Evolutionary conservation across 2,113 vertebrate genomes (phyloP).

Genomic region (Dipodomys stephensi): DNA sequence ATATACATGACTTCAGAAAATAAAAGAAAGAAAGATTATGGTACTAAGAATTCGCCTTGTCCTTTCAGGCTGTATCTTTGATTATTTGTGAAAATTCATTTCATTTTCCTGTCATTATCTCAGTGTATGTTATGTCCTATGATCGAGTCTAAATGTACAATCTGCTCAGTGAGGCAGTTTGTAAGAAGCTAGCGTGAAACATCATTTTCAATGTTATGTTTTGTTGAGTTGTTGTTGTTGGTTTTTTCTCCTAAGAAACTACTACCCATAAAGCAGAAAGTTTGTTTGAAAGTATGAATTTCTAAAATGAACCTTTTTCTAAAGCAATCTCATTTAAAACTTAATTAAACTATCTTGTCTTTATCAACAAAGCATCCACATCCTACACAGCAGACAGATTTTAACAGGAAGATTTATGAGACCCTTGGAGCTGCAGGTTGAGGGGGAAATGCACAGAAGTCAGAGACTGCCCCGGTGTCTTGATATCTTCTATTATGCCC

Average conservation of each 20-base stretch:
- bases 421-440: neutral
- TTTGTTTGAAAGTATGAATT: slow-evolving; percentile 73
- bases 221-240: slow-evolving; percentile 59
- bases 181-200: slow-evolving; percentile 77
- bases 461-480: neutral
- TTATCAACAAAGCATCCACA: slow-evolving; percentile 39
- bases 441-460: neutral
- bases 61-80: slow-evolving; percentile 84
- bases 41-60: slow-evolving; percentile 80
- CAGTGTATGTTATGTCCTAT: slow-evolving; percentile 64
- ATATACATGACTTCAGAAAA: slow-evolving; percentile 85
- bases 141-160: slow-evolving; percentile 58
- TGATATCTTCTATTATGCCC: too few species aligned
- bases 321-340: slow-evolving; percentile 33
- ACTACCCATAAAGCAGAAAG: slow-evolving; percentile 77
- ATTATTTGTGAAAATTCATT: slow-evolving; percentile 83
- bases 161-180: slow-evolving; percentile 80
- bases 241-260: slow-evolving; percentile 35
- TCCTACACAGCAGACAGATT: neutral
- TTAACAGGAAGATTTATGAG: slow-evolving; percentile 36
- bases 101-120: slow-evolving; percentile 82
- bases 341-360: slow-evolving; percentile 55
- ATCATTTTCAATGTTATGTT: slow-evolving; percentile 71
- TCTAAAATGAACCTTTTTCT: slow-evolving; percentile 57
- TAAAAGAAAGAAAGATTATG: slow-evolving; percentile 70